Base-by-base conservation (phyloP, 2,113 vertebrate genomes). In the Rhinichthys klamathensis region DNA sequence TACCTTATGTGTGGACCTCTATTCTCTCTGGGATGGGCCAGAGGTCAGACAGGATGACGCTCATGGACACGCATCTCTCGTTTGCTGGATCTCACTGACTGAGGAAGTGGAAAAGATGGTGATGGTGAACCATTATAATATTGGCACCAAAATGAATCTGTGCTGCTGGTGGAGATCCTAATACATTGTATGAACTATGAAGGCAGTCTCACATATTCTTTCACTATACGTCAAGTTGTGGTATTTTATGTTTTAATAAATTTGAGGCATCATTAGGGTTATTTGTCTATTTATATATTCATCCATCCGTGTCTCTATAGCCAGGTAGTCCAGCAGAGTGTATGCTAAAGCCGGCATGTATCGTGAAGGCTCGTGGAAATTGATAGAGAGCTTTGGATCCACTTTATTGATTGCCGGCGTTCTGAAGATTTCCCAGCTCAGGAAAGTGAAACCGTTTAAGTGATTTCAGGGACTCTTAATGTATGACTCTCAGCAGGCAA, bases 361-460 rank as follows among this genome's bases (percentile, higher is more conserved):
- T 89, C 90, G 82, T 63, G 61, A 87, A 88, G 83, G 84, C 89
- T 88, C 85, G 44, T 78, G 89, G 85, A 91, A 90, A 89, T 83
- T 91, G 92, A 91, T 90, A 69, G 87, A 32, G 32, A 90, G 84
- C 30, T 88, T 86, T 83, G 87, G 86, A 92, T 91, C 87, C 86
- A 85, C 84, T 87, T 91, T 87, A 91, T 88, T 88, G 90, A 93
- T 93, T 87, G 83, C 84, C 89, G 82, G 83, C 86, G 54, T 90
- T 91, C 88, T 90, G 90, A 86, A 91, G 85, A 93, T 92, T 91
- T 93, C 80, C 85, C 89, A 85, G 86, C 88, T 89, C 90, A 89
- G 88, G 90, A 89, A 92, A 92, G 82, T 92, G 90, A 91, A 87
- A 88, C 86, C 21, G 46, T 80, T 84, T 89, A 63, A 2, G 91